These are phyloP conservation scores for Pangasius krempfi DNA, from an alignment of 2,797 vertebrate species.

Conservation along the genomic window DNA sequence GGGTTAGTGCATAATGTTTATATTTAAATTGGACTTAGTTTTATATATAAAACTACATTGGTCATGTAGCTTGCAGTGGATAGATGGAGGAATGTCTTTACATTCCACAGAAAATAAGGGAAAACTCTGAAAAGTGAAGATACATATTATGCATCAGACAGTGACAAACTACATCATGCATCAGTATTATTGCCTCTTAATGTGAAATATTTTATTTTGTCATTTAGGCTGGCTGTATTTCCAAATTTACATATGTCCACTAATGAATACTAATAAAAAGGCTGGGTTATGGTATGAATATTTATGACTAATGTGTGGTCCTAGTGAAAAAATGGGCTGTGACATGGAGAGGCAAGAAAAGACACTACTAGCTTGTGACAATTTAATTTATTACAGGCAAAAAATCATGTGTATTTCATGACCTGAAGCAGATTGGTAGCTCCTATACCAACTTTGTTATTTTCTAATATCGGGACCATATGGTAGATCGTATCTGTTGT, in stretches of 20 bases:
- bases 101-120: background rate
- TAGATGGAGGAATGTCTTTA: background rate
- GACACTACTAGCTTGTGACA: background rate
- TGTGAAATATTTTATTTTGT: background rate
- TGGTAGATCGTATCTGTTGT: background rate
- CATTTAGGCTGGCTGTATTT: background rate
- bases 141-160: background rate
- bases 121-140: background rate
- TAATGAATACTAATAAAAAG: background rate
- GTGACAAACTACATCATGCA: background rate
- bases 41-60: background rate
- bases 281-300: background rate
- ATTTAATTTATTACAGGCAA: background rate
- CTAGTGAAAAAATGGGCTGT: background rate
- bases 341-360: background rate
- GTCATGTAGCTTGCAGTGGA: background rate
- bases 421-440: background rate
- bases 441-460: background rate
- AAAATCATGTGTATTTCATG: background rate
- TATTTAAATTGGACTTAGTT: background rate
- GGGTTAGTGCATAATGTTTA: background rate
- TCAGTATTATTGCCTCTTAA: background rate
- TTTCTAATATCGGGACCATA: background rate
- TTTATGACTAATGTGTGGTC: background rate
- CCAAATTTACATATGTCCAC: background rate